Evolutionary conservation across 2,797 vertebrate species (phyloP), one percentile per base, ranked within the genome.

Genomic region (Oryzias sinensis): DNA sequence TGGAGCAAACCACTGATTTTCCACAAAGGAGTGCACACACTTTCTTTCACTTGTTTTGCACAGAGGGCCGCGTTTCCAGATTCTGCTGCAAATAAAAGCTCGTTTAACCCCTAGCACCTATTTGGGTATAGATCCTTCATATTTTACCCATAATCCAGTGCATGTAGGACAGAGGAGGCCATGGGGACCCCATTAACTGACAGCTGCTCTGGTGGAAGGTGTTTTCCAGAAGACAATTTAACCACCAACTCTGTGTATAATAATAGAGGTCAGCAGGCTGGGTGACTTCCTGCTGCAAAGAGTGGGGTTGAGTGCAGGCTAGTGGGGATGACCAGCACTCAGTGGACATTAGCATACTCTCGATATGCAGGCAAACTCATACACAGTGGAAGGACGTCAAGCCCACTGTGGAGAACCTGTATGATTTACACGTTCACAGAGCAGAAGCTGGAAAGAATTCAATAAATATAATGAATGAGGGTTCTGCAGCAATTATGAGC

Each of bases 391-490:
- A 6, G 9, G 37, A 59, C 6, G 3, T 49, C 51, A 65, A 56
- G 20, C 11, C 47, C 42, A 4, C 33, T 63, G 54, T 37, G 16
- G 27, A 52, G 47, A 68, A 69, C 64, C 43, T 49, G 48, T 59
- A 33, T 68, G 81, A 83, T 79, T 79, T 78, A 80, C 59, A 52
- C 48, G 22, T 15, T 18, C 40, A 44, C 17, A 65, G 68, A 75
- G 63, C 73, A 72, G 58, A 63, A 69, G 62, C 71, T 80, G 69
- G 68, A 81, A 73, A 65, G 43, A 70, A 65, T 80, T 86, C 80
- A 75, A 85, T 86, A 86, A 86, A 85, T 84, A 63, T 78, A 77
- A 83, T 77, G 68, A 86, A 86, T 84, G 78, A 84, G 88, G 81
- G 67, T 42, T 49, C 63, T 80, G 56, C 60, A 56, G 76, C 74